A percentile compares a stretch with the other conserved stretches of the same genome.
These are phyloP conservation scores for Spatula clypeata DNA, from an alignment of 2,797 vertebrate genomes.

Conservation along the genomic window DNA sequence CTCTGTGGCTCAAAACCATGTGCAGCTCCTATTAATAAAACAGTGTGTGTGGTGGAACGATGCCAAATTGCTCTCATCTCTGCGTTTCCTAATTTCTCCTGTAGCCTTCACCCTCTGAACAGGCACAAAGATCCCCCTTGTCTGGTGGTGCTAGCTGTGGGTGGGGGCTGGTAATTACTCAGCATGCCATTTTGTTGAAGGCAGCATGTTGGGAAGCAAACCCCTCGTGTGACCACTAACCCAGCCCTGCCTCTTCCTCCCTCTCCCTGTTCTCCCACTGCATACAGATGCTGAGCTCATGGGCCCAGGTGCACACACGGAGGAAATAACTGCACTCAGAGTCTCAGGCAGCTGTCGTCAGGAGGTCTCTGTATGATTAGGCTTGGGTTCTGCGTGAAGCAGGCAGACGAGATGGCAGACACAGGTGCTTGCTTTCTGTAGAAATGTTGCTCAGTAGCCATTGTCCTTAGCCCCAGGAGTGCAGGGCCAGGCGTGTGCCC, in stretches of 20 bases:
- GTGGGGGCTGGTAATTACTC: slow-evolving; percentile 22
- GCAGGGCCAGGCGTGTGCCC: background rate
- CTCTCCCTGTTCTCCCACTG: background rate
- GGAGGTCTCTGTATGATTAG: background rate
- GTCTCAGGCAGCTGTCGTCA: background rate
- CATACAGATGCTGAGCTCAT: background rate
- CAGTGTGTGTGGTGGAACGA: slow-evolving; percentile 15
- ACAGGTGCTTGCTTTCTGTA: background rate
- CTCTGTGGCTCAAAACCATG: slow-evolving; percentile 36
- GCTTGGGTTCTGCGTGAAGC: background rate
- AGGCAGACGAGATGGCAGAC: background rate
- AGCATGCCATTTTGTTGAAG: slow-evolving; percentile 16
- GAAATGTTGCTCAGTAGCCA: background rate
- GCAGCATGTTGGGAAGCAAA: slow-evolving; percentile 8
- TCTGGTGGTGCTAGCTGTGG: background rate
- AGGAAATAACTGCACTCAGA: background rate
- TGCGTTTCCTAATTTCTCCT: background rate
- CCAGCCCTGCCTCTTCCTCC: slow-evolving; percentile 61
- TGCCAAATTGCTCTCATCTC: slow-evolving; percentile 48
- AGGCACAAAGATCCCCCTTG: slow-evolving; percentile 44
- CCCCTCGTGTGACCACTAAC: slow-evolving; percentile 2
- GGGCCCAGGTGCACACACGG: background rate
- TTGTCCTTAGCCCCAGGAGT: background rate
- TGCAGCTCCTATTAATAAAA: slow-evolving; percentile 69
- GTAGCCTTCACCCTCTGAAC: slow-evolving; percentile 12